Percentiles rank a stretch among this genome's conserved stretches.
Conservation (phyloP, 2,797 vertebrate genomes). For the Sebastes dallii region DNA sequence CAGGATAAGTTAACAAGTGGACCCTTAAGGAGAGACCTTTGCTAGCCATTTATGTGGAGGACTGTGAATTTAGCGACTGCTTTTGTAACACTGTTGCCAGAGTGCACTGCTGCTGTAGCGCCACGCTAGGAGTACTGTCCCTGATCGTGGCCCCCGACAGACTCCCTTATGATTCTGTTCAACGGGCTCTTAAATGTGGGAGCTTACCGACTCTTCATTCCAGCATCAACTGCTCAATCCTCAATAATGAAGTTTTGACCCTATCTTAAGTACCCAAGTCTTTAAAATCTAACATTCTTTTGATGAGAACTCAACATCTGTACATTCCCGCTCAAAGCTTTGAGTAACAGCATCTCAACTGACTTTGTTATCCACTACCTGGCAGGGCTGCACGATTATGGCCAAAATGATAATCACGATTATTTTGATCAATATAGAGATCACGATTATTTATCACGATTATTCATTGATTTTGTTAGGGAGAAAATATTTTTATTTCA, state of each 20-base stretch:
- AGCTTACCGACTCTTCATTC: conserved; percentile 42
- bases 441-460: too few relatives aligned
- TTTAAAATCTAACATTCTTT: conserved; percentile 32
- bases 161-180: conserved; percentile 29
- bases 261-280: background rate
- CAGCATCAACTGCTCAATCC: conserved; percentile 25
- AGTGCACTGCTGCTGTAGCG: conserved; percentile 61
- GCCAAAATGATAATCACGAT: too few relatives aligned
- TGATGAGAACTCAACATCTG: conserved; percentile 11
- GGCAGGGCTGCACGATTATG: too few relatives aligned
- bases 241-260: conserved; percentile 26
- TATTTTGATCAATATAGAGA: too few relatives aligned
- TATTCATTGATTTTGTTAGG: too few relatives aligned
- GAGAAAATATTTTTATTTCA: too few relatives aligned
- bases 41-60: conserved; percentile 31
- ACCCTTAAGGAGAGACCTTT: conserved; percentile 32
- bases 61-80: conserved; percentile 50
- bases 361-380: background rate
- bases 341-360: conserved; percentile 15
- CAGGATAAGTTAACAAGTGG: conserved; percentile 20
- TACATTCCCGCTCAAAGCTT: conserved; percentile 58
- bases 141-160: conserved; percentile 19
- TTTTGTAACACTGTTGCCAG: conserved; percentile 61
- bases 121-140: conserved; percentile 27
- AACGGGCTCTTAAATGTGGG: conserved; percentile 9